Evolutionary conservation across 2,797 vertebrate species (phyloP).

Genomic region (Poecile montanus): DNA sequence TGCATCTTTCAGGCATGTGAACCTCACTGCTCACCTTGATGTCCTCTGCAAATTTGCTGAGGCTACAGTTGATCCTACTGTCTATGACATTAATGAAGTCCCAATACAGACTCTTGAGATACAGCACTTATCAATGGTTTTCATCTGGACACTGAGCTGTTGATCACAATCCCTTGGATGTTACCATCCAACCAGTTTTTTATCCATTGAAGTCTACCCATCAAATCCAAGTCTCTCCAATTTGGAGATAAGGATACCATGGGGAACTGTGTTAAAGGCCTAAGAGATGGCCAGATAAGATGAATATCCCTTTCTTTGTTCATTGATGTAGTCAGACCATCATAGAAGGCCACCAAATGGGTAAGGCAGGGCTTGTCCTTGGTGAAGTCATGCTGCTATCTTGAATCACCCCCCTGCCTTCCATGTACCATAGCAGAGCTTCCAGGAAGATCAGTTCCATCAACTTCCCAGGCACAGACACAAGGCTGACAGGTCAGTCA

Average conservation of each 20-base stretch:
- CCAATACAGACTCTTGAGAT: accelerated
- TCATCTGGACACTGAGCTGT: accelerated
- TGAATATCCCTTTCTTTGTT: background rate
- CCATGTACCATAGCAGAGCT: background rate
- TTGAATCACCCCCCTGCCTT: background rate
- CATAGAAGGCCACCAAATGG: background rate
- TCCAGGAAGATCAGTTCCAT: background rate
- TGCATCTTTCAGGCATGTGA: background rate
- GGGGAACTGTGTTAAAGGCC: background rate
- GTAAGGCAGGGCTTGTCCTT: background rate
- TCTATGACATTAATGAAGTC: background rate
- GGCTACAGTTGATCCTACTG: background rate
- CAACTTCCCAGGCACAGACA: background rate
- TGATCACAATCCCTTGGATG: background rate
- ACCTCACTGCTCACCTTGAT: background rate
- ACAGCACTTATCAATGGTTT: background rate
- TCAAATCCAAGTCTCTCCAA: background rate
- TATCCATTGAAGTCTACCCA: background rate
- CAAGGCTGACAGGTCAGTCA: background rate
- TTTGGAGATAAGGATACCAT: background rate
- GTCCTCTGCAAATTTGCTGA: background rate
- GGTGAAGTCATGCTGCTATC: background rate
- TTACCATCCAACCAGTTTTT: background rate
- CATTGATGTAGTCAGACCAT: background rate
- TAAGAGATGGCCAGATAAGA: background rate